Conservation (phyloP, 2,113 vertebrate species). For the Tupaia chinensis region DNA sequence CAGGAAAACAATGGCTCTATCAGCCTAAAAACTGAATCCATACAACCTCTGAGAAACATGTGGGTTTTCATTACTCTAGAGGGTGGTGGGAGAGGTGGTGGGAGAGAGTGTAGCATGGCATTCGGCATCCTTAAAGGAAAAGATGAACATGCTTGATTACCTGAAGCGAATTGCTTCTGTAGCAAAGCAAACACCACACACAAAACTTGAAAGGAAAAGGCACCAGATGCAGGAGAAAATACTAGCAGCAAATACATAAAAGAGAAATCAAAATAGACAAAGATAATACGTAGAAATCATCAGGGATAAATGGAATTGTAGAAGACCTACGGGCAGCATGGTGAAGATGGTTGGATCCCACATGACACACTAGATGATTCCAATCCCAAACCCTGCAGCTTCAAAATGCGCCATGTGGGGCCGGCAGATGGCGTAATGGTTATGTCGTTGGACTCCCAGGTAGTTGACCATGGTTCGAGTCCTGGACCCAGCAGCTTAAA, state of each 20-base stretch:
- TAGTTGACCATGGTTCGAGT: too few species aligned
- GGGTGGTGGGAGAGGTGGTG: background rate
- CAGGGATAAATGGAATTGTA: constrained; percentile 29
- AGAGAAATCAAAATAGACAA: constrained; percentile 50
- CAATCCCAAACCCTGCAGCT: too few species aligned
- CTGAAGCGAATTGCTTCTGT: constrained; percentile 28
- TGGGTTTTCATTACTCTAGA: too few species aligned
- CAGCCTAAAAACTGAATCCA: background rate
- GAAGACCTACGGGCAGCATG: background rate
- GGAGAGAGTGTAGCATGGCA: background rate
- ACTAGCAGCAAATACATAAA: constrained; percentile 36
- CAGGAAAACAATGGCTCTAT: background rate
- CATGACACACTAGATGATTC: too few species aligned
- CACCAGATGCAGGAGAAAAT: constrained; percentile 14
- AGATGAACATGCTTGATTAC: background rate
- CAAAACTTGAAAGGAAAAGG: constrained; percentile 18
- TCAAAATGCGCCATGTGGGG: too few species aligned
- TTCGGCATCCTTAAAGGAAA: background rate
- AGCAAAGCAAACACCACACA: background rate
- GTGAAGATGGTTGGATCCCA: too few species aligned
- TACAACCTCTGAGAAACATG: background rate
- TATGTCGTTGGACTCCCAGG: too few species aligned
- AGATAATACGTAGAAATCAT: background rate
- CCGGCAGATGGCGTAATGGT: too few species aligned
- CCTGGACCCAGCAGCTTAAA: too few species aligned